Evolutionary conservation across 1,140 invertebrate species (phyloP).

Genomic region (Neuroterus valhalla): DNA sequence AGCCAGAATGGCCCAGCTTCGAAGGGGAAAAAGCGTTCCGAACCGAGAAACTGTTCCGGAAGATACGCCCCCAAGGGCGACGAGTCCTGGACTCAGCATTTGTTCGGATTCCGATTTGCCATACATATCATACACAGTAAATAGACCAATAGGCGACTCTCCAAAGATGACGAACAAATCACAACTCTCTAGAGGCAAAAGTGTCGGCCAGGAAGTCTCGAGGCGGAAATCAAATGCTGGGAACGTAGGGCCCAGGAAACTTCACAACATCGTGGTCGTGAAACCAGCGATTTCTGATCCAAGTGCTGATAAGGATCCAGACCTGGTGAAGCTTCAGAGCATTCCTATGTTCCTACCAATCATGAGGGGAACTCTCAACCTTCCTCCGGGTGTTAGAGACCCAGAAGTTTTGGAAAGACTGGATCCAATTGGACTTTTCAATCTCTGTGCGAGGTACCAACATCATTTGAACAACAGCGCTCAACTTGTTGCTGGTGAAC

Average conservation of each 20-base stretch:
- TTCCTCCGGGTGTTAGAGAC: constrained; percentile 87
- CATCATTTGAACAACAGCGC: constrained; percentile 79
- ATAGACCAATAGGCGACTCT: constrained; percentile 91
- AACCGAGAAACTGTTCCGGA: constrained; percentile 72
- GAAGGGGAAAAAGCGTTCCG: constrained; percentile 78
- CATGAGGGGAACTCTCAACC: constrained; percentile 90
- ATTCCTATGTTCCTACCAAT: constrained; percentile 96
- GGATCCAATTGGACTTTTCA: constrained; percentile 78
- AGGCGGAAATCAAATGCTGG: constrained; percentile 64
- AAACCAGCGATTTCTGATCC: constrained; percentile 81
- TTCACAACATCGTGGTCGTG: constrained; percentile 89
- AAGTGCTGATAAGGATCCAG: constrained; percentile 85
- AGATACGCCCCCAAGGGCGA: constrained; percentile 80
- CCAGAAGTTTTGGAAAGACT: constrained; percentile 91
- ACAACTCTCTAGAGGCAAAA: constrained; percentile 71
- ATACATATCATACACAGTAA: constrained; percentile 95
- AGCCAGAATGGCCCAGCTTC: constrained; percentile 64
- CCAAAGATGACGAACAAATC: constrained; percentile 83
- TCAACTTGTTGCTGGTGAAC: constrained; percentile 69
- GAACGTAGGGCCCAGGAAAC: constrained; percentile 60
- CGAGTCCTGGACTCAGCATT: constrained; percentile 88
- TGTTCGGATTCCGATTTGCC: constrained; percentile 93
- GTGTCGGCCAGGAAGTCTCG: constrained; percentile 62
- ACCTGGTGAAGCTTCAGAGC: constrained; percentile 84
- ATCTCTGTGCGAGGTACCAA: constrained; percentile 83